Evolutionary conservation across 2,888 invertebrate genomes (phyloP).

Genomic region (Timema podura): DNA sequence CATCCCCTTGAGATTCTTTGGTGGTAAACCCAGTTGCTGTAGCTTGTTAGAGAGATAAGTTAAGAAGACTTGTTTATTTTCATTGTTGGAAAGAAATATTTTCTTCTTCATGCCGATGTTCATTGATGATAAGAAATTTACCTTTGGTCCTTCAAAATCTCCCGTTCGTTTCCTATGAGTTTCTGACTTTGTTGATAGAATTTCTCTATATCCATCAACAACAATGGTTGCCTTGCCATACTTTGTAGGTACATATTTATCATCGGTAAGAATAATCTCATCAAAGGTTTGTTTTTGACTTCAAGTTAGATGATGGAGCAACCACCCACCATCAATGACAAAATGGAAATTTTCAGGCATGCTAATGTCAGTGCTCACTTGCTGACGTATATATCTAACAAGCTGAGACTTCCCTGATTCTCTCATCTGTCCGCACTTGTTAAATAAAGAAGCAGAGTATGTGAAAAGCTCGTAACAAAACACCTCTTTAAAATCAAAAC

Average conservation of each 20-base stretch:
- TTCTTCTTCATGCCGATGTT: neutral
- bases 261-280: neutral
- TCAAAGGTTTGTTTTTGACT: constrained; percentile 4
- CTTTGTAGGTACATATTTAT: neutral
- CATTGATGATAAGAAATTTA: constrained; percentile 9
- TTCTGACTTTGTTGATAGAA: neutral
- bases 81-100: neutral
- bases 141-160: constrained; percentile 4
- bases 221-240: neutral
- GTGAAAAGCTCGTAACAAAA: constrained; percentile 6
- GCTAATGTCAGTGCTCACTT: constrained; percentile 4
- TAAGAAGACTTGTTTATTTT: constrained; percentile 1
- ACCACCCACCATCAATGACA: neutral
- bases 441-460: constrained; percentile 12
- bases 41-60: neutral
- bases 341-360: neutral
- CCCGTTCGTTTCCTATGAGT: neutral
- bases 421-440: neutral
- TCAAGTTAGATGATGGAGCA: constrained; percentile 11
- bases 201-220: neutral
- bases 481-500: neutral
- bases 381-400: neutral
- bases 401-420: constrained; percentile 8
- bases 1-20: neutral
- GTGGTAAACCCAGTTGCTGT: constrained; percentile 7